Percentiles rank a stretch among this genome's conserved stretches.
These are phyloP conservation scores for Brachionus rotundiformis DNA, from an alignment of 1,140 invertebrate species.

Conservation along the genomic window DNA sequence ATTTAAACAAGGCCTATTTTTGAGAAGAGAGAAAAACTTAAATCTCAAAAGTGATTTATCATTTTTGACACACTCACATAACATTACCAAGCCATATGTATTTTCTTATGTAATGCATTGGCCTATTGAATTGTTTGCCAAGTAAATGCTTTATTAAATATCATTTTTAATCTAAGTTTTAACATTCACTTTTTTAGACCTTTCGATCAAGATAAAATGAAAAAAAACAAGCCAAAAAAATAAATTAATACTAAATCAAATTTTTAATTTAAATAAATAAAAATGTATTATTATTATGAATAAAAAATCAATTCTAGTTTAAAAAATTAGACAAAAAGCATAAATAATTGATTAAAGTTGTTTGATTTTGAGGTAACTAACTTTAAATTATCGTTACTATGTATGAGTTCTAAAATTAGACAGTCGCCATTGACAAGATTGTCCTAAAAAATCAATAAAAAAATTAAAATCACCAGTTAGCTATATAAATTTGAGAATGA, in stretches of 20 bases:
- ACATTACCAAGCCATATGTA: slow-evolving; percentile 11
- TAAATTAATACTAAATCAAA: neutral
- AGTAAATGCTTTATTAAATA: neutral
- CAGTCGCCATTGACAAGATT: too few relatives aligned
- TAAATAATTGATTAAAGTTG: too few relatives aligned
- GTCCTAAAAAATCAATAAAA: too few relatives aligned
- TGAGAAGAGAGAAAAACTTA: slow-evolving; percentile 22
- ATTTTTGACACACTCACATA: slow-evolving; percentile 20
- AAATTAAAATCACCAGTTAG: too few relatives aligned
- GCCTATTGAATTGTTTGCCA: slow-evolving; percentile 35
- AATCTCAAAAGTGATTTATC: neutral
- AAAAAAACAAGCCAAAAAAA: slow-evolving; percentile 22
- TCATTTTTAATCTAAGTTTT: neutral
- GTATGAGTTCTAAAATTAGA: too few relatives aligned
- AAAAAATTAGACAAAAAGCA: too few relatives aligned
- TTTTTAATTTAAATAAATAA: slow-evolving; percentile 1
- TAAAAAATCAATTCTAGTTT: neutral
- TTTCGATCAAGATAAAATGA: slow-evolving; percentile 19
- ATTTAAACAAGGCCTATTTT: neutral
- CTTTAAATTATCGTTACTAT: too few relatives aligned
- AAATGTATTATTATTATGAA: neutral
- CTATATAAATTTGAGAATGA: too few relatives aligned
- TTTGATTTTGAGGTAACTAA: too few relatives aligned
- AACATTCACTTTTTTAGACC: neutral
- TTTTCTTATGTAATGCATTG: slow-evolving; percentile 42